Percentiles rank a stretch among this genome's conserved stretches.
phyloP scores from a whole-genome alignment of 2,888 invertebrate genomes.

The Lasioglossum zephyrum region DNA sequence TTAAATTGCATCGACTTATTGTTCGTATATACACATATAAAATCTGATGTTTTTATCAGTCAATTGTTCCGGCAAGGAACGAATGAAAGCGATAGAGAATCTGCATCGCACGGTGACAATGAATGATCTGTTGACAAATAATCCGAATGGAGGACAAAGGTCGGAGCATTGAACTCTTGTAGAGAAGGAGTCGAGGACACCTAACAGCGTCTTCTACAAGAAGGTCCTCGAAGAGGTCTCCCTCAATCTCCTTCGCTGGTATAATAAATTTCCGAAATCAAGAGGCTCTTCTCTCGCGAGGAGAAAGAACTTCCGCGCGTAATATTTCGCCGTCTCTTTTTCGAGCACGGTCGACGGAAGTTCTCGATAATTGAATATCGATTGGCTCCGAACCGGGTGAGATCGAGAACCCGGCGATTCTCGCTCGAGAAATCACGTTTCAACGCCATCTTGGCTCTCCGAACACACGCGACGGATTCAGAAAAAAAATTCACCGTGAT shows the following conservation, averaged over 20 bases:
- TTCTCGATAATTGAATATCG: slow-evolving; percentile 49
- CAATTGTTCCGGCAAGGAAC: not conserved
- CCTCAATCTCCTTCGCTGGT: not conserved
- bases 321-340: slow-evolving; percentile 22
- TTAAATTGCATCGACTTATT: no score
- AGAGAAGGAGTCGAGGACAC: not conserved
- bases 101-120: not conserved
- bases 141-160: not conserved
- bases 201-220: not conserved
- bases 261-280: slow-evolving; percentile 9
- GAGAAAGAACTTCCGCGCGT: slow-evolving; percentile 19
- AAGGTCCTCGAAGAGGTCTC: not conserved
- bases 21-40: not conserved
- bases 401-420: slow-evolving; percentile 8
- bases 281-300: not conserved
- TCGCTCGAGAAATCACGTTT: not conserved
- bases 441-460: not conserved
- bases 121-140: not conserved
- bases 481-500: not conserved
- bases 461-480: not conserved
- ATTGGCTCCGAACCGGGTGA: slow-evolving; percentile 10
- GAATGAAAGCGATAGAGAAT: not conserved
- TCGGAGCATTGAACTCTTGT: not conserved
- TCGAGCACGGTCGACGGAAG: slow-evolving; percentile 10
- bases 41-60: not conserved